phyloP scores from a whole-genome alignment of 2,113 vertebrate species.

The Argyrosomus japonicus region DNA sequence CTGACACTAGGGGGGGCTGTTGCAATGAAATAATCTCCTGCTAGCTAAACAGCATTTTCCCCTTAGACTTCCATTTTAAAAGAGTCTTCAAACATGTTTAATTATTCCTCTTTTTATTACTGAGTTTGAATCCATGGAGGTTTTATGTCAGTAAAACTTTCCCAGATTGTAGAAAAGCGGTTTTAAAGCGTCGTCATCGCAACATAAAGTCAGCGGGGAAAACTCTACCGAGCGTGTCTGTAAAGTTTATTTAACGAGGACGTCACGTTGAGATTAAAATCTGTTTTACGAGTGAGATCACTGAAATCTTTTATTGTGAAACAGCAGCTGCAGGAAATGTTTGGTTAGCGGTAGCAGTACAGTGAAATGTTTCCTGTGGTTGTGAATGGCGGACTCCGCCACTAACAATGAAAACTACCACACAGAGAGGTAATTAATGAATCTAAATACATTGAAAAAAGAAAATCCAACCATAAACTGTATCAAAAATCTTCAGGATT shows the following conservation, averaged over 20 bases:
- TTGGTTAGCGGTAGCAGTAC: background rate
- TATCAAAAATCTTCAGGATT: slow-evolving; percentile 25
- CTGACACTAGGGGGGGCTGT: too few relatives aligned
- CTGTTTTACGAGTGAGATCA: too few relatives aligned
- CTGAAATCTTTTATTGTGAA: background rate
- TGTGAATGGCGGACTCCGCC: background rate
- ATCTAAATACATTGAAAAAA: background rate
- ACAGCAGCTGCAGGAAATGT: background rate
- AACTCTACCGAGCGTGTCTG: too few relatives aligned
- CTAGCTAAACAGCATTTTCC: background rate
- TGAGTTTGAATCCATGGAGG: background rate
- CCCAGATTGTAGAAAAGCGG: background rate
- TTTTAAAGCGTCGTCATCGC: background rate
- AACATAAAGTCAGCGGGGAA: background rate
- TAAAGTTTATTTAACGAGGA: too few relatives aligned
- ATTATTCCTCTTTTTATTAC: background rate
- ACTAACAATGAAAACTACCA: background rate
- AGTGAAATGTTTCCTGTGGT: background rate
- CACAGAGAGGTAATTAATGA: background rate
- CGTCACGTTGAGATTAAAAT: too few relatives aligned
- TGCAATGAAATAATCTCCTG: too few relatives aligned
- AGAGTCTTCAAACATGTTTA: background rate
- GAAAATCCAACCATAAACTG: background rate
- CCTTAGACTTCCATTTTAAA: background rate
- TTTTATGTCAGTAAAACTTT: background rate